Evolutionary conservation across 2,888 invertebrate genomes (phyloP).

Genomic region (Andrena flavipes): DNA sequence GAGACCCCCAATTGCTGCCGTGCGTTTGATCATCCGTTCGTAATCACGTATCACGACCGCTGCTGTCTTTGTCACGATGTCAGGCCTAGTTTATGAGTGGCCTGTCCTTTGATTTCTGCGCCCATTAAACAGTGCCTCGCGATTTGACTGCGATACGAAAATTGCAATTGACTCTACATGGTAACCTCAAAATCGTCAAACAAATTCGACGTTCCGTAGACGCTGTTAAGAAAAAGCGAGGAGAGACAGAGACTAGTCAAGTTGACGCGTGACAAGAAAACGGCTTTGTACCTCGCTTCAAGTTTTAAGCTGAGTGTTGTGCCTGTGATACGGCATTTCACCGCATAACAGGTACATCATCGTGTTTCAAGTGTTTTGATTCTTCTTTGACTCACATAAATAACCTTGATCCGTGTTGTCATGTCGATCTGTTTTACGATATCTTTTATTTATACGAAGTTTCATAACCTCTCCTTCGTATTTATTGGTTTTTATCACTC

Average conservation of each 20-base stretch:
- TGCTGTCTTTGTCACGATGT: conserved; percentile 62
- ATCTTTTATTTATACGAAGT: conserved; percentile 51
- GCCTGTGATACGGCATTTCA: conserved; percentile 52
- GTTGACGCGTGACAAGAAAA: conserved; percentile 44
- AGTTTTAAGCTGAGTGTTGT: conserved; percentile 50
- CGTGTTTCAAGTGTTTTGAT: conserved; percentile 34
- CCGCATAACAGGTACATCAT: conserved; percentile 51
- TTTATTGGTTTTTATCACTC: not conserved
- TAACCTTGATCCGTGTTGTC: conserved; percentile 31
- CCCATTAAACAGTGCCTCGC: conserved; percentile 23
- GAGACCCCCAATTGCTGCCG: conserved; percentile 61
- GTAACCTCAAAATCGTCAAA: conserved; percentile 58
- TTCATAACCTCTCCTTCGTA: conserved; percentile 55
- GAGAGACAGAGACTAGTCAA: conserved; percentile 36
- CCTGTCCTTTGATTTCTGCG: conserved; percentile 49
- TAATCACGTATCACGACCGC: conserved; percentile 62
- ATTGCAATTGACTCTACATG: conserved; percentile 43
- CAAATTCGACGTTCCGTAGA: conserved; percentile 39
- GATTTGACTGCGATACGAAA: conserved; percentile 16
- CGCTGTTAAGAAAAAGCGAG: conserved; percentile 44
- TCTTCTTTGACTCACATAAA: conserved; percentile 18
- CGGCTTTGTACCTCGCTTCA: conserved; percentile 21
- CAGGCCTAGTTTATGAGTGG: conserved; percentile 58
- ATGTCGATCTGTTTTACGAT: conserved; percentile 24
- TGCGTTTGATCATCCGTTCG: conserved; percentile 58